Conservation (phyloP, 2,797 vertebrate genomes). For the Bovichtus diacanthus region DNA sequence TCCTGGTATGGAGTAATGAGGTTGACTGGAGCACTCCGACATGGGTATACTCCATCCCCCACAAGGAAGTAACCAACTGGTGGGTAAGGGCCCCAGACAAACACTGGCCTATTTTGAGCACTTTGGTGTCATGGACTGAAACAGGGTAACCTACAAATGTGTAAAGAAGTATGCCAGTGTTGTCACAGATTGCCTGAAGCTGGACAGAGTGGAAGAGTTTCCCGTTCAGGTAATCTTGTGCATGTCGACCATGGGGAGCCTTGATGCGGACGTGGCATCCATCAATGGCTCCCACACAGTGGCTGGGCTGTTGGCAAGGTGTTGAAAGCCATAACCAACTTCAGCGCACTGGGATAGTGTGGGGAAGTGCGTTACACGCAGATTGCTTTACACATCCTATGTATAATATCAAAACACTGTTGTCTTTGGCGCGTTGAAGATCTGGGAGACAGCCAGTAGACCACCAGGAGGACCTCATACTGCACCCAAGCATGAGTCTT, state of each 20-base stretch:
- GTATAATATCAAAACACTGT: no score
- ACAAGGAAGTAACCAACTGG: neutral
- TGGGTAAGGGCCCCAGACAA: neutral
- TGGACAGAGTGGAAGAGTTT: neutral
- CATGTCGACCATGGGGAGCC: neutral
- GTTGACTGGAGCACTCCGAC: neutral
- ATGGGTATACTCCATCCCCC: neutral
- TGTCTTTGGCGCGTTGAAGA: neutral
- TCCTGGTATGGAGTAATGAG: neutral
- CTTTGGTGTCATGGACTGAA: neutral
- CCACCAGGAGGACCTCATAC: neutral
- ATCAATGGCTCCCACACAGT: neutral
- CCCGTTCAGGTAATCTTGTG: neutral
- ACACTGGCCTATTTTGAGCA: no score
- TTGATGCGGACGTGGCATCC: neutral
- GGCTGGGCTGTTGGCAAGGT: no score
- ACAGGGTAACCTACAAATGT: neutral
- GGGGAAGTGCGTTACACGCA: no score
- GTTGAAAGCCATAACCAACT: no score
- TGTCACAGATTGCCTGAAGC: neutral
- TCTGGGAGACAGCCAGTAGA: neutral
- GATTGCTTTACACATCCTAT: no score
- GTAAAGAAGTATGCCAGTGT: neutral
- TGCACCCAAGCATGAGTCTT: no score
- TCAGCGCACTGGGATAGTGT: no score